These are phyloP conservation scores for Congeria kusceri DNA, from an alignment of 2,888 invertebrate species.

Conservation along the genomic window DNA sequence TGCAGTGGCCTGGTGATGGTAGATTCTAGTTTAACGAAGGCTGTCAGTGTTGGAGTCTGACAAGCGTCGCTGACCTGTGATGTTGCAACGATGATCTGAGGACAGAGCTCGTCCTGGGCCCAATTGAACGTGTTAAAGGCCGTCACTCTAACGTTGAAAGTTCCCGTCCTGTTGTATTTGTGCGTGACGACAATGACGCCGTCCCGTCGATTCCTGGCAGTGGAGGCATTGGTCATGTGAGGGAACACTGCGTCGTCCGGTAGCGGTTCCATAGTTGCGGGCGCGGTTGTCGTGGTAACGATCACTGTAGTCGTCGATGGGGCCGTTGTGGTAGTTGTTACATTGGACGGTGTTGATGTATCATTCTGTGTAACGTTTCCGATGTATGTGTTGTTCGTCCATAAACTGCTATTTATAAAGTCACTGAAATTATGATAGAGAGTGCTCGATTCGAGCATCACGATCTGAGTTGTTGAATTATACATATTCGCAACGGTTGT, in stretches of 20 bases:
- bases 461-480: neutral
- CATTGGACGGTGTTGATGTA: neutral
- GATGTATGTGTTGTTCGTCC: neutral
- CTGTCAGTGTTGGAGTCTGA: slow-evolving; percentile 33
- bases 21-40: slow-evolving; percentile 45
- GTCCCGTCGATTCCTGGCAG: slow-evolving; percentile 57
- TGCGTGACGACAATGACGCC: slow-evolving; percentile 69
- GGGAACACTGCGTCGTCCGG: slow-evolving; percentile 56
- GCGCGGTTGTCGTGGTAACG: slow-evolving; percentile 33
- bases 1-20: slow-evolving; percentile 43
- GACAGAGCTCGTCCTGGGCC: slow-evolving; percentile 76
- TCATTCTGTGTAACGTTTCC: neutral
- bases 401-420: no score
- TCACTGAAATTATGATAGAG: neutral
- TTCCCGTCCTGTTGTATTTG: slow-evolving; percentile 68
- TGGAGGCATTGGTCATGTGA: slow-evolving; percentile 43
- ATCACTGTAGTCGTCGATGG: slow-evolving; percentile 46
- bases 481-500: neutral
- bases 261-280: slow-evolving; percentile 52
- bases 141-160: slow-evolving; percentile 71
- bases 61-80: slow-evolving; percentile 43
- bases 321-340: slow-evolving; percentile 24
- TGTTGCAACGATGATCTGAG: slow-evolving; percentile 72
- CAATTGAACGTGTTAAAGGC: slow-evolving; percentile 77
- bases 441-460: neutral